phyloP scores from a whole-genome alignment of 2,113 vertebrate genomes.

The Petaurus breviceps region DNA sequence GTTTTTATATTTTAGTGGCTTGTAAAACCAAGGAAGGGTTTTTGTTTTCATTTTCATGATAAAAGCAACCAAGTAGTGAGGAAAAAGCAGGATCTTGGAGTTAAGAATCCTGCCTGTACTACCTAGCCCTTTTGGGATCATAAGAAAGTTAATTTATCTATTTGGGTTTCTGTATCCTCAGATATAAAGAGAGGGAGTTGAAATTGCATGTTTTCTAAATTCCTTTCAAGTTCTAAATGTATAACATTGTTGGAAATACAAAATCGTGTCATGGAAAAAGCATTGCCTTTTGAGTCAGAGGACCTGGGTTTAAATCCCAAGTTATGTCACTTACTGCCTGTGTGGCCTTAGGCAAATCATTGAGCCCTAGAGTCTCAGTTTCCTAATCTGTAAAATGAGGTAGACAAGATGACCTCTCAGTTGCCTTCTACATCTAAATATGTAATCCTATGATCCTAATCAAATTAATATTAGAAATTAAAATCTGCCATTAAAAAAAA shows the following conservation, averaged over 20 bases:
- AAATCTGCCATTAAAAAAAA: not conserved
- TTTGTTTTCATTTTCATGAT: not conserved
- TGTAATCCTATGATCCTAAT: not conserved
- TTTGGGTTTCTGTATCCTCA: not conserved
- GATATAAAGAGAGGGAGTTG: not conserved
- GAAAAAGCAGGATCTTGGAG: not conserved
- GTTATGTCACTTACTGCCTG: not conserved
- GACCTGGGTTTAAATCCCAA: not conserved
- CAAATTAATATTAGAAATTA: not conserved
- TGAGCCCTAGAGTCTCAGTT: not conserved
- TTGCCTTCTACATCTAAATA: not conserved
- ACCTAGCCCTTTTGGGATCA: not conserved
- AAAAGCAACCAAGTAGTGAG: not conserved
- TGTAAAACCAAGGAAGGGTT: not conserved
- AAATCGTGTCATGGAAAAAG: not conserved
- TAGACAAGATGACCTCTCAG: not conserved
- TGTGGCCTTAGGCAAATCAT: not conserved
- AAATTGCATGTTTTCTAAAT: not conserved
- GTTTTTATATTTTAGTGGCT: not conserved
- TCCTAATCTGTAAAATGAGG: not conserved
- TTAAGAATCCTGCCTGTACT: not conserved
- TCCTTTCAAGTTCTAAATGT: not conserved
- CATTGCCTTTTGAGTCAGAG: not conserved
- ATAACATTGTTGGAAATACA: not conserved
- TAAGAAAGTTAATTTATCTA: not conserved